These are phyloP conservation scores for Tympanuchus pallidicinctus DNA, from an alignment of 2,113 vertebrate genomes.

Conservation along the genomic window DNA sequence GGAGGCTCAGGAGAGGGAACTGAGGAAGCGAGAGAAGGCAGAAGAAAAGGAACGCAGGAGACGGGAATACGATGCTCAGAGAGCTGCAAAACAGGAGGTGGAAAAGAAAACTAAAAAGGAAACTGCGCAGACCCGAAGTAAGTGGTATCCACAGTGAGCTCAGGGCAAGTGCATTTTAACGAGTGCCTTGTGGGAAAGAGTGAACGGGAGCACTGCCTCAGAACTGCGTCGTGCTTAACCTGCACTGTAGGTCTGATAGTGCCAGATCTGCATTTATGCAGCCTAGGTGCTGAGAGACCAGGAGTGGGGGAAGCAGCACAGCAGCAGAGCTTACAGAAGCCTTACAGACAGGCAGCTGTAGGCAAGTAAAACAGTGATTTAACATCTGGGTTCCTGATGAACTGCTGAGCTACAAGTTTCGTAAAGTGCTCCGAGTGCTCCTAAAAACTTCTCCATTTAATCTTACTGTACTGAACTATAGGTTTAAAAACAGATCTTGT, in stretches of 20 bases:
- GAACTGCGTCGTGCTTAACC: not conserved
- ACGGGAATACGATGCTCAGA: slow-evolving; percentile 90
- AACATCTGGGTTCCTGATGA: not conserved
- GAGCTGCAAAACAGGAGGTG: slow-evolving; percentile 85
- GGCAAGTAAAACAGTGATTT: not conserved
- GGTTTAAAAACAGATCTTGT: not conserved
- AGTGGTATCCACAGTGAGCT: slow-evolving; percentile 41
- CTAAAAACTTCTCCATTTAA: not conserved
- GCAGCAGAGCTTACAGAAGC: not conserved
- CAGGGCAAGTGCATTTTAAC: not conserved
- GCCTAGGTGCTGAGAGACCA: not conserved
- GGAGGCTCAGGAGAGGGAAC: slow-evolving; percentile 90
- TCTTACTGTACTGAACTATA: not conserved
- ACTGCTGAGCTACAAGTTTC: not conserved
- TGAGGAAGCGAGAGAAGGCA: slow-evolving; percentile 91
- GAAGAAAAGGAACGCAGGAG: slow-evolving; percentile 94
- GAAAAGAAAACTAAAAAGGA: slow-evolving; percentile 88
- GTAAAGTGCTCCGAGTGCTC: not conserved
- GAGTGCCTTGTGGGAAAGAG: not conserved
- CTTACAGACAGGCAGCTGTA: not conserved
- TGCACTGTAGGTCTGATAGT: not conserved
- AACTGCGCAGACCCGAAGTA: slow-evolving; percentile 77
- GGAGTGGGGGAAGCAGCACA: not conserved
- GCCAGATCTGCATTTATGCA: not conserved
- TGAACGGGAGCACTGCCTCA: not conserved